Evolutionary conservation across 2,113 vertebrate genomes (phyloP), one percentile per base, ranked within the genome.

Genomic region (Protomyctophum bolini): DNA sequence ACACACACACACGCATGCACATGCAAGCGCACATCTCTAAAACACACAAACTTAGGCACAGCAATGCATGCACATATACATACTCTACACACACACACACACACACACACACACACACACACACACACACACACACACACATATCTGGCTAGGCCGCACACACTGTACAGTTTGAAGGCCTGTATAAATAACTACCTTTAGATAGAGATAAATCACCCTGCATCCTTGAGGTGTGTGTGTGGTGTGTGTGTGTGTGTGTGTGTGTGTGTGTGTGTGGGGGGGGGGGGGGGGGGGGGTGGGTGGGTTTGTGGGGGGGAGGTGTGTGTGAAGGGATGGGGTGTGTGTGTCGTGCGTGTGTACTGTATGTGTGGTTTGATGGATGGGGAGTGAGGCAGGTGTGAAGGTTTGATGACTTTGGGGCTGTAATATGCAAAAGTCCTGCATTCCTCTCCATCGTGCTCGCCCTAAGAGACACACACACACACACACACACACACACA

Each of bases 391-490:
- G 41, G 11, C 66, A 68, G 52, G 14, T 58, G 66, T 68, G 66
- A 67, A 57, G 66, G 66, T 68, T 68, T 68, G 66, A 58, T 68
- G 55, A 49, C 66, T 58, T 49, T 15, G 10, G 55, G 66, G 49
- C 55, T 58, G 7, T 67, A 15, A 55, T 68, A 68, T 68, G 54
- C 46, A 58, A 58, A 68, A 41, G 55, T 15, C 49, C 49, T 50
- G 49, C 49, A 50, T 50, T 10, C 10, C 14, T 56, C 54, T 56
- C 54, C 12, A 7, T 14, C 54, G 7, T 7, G 7, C 50, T 10
- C 50, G 12, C 50, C 8, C 50, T 10, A 9, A 52, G 9, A 52
- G 4, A 52, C 50, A 8, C 50, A 52, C 50, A 8, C 50, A 52
- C 50, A 8, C 50, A 52, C 50, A 52, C 50, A 52, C 50, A 52